Conservation (phyloP, 2,113 vertebrate species). For the Fukomys damarensis region DNA sequence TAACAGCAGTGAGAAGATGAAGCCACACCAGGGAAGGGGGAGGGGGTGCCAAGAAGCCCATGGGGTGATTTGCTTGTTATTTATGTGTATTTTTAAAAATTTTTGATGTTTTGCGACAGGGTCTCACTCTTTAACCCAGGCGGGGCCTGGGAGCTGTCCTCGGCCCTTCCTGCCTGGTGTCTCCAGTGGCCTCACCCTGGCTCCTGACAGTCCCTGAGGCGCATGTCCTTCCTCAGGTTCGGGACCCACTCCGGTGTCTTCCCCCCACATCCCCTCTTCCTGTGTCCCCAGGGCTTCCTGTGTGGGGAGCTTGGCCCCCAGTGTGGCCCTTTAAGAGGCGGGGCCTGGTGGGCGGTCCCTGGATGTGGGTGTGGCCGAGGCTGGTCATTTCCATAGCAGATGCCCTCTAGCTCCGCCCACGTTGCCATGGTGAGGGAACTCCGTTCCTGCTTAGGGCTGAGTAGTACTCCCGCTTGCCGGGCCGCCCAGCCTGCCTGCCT, state of each 20-base stretch:
- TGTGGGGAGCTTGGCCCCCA: no score
- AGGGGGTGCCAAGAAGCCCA: no score
- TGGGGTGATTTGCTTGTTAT: no score
- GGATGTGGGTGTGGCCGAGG: background rate
- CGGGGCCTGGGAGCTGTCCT: no score
- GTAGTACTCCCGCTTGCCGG: background rate
- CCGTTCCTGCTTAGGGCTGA: background rate
- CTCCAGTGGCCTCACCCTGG: background rate
- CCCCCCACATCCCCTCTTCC: no score
- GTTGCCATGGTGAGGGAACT: rapidly evolving
- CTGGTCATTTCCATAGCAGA: background rate
- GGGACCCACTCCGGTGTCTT: background rate
- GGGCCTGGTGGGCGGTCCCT: background rate
- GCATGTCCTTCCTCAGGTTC: background rate
- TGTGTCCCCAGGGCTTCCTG: no score
- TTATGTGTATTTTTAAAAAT: no score
- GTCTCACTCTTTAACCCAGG: no score
- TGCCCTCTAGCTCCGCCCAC: background rate
- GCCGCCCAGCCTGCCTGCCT: background rate
- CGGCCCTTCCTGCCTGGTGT: background rate
- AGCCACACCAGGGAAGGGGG: no score
- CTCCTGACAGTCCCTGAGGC: no score
- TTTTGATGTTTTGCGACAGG: no score
- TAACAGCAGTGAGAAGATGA: no score
- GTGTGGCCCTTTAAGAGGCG: background rate